Conservation (phyloP, 92 coral and sea anemone species). For the Epizoanthus illoricatus region DNA sequence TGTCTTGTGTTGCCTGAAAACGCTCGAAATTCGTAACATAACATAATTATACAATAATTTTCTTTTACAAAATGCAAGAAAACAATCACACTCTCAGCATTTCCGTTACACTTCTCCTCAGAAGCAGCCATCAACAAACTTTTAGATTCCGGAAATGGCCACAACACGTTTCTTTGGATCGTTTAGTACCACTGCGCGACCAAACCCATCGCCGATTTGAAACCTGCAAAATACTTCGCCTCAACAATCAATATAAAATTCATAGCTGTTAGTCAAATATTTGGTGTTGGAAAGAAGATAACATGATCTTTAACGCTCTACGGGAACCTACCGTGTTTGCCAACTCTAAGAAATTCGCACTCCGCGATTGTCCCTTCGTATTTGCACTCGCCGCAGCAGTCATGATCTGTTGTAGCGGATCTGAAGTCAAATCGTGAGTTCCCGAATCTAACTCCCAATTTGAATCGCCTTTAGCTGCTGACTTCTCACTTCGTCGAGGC, state of each 20-base stretch:
- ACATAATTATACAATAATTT: constrained; percentile 2
- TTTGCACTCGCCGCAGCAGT: constrained; percentile 65
- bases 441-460: constrained; percentile 88
- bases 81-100: background rate
- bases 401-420: constrained; percentile 84
- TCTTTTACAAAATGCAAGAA: background rate
- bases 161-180: constrained; percentile 26
- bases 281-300: background rate
- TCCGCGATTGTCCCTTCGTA: constrained; percentile 80
- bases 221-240: background rate
- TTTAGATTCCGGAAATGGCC: constrained; percentile 34
- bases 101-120: constrained; percentile 14
- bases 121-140: constrained; percentile 17
- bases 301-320: background rate
- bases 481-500: constrained; percentile 58
- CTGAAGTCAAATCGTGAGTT: constrained; percentile 68
- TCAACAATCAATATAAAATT: constrained; percentile 4
- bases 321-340: constrained; percentile 93
- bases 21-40: constrained; percentile 7
- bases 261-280: constrained; percentile 14
- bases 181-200: background rate
- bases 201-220: background rate
- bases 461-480: constrained; percentile 57
- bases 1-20: constrained; percentile 10
- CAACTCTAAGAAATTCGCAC: constrained; percentile 90